Evolutionary conservation across 2,888 invertebrate genomes (phyloP), one percentile per base, ranked within the genome.

Genomic region (Cataglyphis cursor): DNA sequence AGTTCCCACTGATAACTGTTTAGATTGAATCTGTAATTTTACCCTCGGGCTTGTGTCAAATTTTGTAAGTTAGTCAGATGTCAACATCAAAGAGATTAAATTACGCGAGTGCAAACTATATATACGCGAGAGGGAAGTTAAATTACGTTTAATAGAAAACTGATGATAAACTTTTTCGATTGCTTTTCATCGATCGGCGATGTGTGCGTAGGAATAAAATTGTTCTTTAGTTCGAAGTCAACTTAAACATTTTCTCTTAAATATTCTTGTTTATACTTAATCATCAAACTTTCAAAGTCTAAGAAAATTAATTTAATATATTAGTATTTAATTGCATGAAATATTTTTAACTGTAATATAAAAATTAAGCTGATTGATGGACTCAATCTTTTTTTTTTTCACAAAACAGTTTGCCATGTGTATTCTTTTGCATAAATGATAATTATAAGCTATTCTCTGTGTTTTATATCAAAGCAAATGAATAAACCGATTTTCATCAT

Each of bases 21-120:
- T 70, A 61, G 62, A 82, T 78, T 66, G 68, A 59, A 82, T 82
- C 51, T 68, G 51, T 82, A 82, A 82, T 82, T 82, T 82, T 18
- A 59, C 54, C 76, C 75, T 61, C 59, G 68, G 57, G 76, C 82
- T 57, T 15, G 12, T 10, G 54, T 54, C 61, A 31, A 82, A 82
- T 82, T 82, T 68, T 70, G 41, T 51, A 70, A 78, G 82, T 78
- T 82, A 62, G 62, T 54, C 61, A n/a, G 44, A 24, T 48, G 61
- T 21, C 74, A 65, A 75, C 76, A 70, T 82, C 82, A 82, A 78
- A 82, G 82, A 62, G 76, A 82, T 82, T 82, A 78, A 78, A 68
- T 78, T 82, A 68, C 75, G 5, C 31, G 74, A 82, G 44, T 74
- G 65, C 64, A 35, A 82, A 61, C 24, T 48, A 41, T 31, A 70